These are phyloP conservation scores for Diplazon laetatorius DNA, from an alignment of 2,888 invertebrate species.

Conservation along the genomic window DNA sequence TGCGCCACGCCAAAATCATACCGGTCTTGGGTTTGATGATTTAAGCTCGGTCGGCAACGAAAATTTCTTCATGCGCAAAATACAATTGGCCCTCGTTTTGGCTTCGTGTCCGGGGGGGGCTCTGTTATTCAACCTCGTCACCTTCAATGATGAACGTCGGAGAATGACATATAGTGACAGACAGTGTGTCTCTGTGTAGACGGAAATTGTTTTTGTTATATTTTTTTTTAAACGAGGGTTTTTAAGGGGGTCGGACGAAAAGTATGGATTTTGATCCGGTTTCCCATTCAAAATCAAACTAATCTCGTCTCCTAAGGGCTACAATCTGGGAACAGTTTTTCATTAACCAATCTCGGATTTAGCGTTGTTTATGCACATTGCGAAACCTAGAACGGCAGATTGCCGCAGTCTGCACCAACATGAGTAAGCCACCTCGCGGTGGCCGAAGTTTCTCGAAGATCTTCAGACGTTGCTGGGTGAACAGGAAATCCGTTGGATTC, in stretches of 20 bases:
- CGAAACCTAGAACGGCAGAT: constrained; percentile 34
- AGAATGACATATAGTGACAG: background rate
- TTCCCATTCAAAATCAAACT: no score
- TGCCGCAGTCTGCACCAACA: constrained; percentile 37
- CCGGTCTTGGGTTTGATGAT: constrained; percentile 40
- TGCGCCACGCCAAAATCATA: constrained; percentile 46
- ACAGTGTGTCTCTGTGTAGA: constrained; percentile 25
- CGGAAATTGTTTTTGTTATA: constrained; percentile 23
- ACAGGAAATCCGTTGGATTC: constrained; percentile 55
- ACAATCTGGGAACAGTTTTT: constrained; percentile 11
- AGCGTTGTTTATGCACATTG: constrained; percentile 22
- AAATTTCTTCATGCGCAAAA: constrained; percentile 46
- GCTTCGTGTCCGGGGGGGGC: constrained; percentile 17
- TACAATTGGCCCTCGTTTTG: constrained; percentile 35
- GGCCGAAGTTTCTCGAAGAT: constrained; percentile 49
- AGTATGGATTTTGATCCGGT: no score
- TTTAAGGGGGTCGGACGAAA: no score
- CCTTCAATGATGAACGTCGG: background rate
- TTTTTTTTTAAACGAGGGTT: no score
- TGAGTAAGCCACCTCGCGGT: constrained; percentile 16
- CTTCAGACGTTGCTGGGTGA: constrained; percentile 38
- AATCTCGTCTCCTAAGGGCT: no score
- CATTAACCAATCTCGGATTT: background rate
- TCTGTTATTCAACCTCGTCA: constrained; percentile 27
- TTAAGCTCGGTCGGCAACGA: constrained; percentile 38